These are phyloP conservation scores for Rhinolophus sinicus DNA, from an alignment of 2,113 vertebrate species.

Conservation along the genomic window DNA sequence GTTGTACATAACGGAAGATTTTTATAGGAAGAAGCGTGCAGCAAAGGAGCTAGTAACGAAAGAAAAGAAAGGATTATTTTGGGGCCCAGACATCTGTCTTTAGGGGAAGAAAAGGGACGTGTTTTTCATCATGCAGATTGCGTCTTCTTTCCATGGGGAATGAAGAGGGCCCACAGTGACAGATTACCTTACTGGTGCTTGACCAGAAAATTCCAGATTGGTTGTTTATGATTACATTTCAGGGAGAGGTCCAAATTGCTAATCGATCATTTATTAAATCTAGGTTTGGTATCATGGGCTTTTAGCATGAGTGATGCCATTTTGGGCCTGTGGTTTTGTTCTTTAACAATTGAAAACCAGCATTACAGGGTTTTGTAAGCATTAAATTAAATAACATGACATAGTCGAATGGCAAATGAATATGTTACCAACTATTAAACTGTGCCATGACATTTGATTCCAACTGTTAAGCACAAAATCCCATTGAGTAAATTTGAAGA, in stretches of 20 bases:
- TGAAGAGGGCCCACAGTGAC: not conserved
- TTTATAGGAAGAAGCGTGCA: not conserved
- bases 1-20: not conserved
- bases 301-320: not conserved
- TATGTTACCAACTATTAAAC: not conserved
- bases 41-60: not conserved
- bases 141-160: not conserved
- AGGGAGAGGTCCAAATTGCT: not conserved
- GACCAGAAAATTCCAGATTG: not conserved
- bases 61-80: not conserved
- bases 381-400: not conserved
- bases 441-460: not conserved
- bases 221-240: not conserved
- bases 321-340: not conserved
- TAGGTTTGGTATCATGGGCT: not conserved
- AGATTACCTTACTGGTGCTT: not conserved
- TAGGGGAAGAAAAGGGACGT: not conserved
- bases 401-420: not conserved
- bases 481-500: not conserved
- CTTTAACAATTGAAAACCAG: not conserved
- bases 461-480: not conserved
- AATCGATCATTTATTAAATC: not conserved
- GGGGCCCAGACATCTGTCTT: not conserved
- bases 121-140: not conserved
- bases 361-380: not conserved